Conservation (phyloP, 2,888 invertebrate genomes). For the Chalcosyrphus nemorum region DNA sequence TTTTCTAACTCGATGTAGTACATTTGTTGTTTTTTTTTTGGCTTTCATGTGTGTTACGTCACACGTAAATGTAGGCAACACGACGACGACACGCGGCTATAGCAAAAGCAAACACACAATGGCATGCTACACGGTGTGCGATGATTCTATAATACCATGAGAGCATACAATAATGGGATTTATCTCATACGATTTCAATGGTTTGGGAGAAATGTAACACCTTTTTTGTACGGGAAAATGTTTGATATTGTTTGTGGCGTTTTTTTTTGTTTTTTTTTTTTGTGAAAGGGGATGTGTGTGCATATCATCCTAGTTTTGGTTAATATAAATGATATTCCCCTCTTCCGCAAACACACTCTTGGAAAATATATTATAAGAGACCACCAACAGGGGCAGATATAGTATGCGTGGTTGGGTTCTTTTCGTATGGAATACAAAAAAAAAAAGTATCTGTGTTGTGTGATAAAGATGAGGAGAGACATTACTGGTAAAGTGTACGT, state of each 20-base stretch:
- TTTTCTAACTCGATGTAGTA: conserved; percentile 11
- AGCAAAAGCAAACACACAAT: conserved; percentile 13
- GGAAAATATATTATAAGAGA: conserved; percentile 30
- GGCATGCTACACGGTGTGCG: conserved; percentile 41
- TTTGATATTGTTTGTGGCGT: neutral
- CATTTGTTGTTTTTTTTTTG: neutral
- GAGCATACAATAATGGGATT: neutral
- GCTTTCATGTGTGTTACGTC: conserved; percentile 51
- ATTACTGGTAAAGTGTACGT: conserved; percentile 5
- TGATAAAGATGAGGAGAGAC: conserved; percentile 42
- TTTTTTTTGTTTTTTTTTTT: neutral
- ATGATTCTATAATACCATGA: neutral
- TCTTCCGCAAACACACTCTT: conserved; percentile 53
- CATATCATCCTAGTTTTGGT: conserved; percentile 48
- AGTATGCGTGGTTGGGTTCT: conserved; percentile 62
- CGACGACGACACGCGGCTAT: too few relatives aligned
- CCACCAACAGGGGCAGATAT: conserved; percentile 14
- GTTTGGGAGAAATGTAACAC: neutral
- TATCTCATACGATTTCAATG: neutral
- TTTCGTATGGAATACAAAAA: conserved; percentile 36
- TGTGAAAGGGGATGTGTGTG: conserved; percentile 10
- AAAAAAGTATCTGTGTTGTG: conserved; percentile 49
- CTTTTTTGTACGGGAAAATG: conserved; percentile 1
- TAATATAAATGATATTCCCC: conserved; percentile 43
- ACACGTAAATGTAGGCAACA: conserved; percentile 48